Evolutionary conservation across 2,113 vertebrate species (phyloP), one percentile per base, ranked within the genome.

Genomic region (Damaliscus lunatus): DNA sequence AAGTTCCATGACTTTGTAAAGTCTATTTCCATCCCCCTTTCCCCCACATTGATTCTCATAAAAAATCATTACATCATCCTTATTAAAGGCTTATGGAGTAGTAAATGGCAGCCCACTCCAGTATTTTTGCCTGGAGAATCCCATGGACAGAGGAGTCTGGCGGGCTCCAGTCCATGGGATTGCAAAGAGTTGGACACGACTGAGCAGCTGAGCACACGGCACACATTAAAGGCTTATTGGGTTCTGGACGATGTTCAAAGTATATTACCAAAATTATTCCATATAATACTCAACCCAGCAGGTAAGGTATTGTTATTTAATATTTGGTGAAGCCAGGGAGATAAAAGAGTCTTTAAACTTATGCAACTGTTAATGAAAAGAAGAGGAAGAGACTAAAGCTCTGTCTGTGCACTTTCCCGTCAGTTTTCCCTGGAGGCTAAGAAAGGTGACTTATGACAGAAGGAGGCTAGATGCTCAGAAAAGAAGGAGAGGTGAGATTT

Each of bases 291-390:
- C n/a, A 81, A 67, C 33, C 52, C 52, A 88, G 10, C 48, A 81
- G 29, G 19, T 94, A 94, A 40, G 50, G 1, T 84, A 92, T 96
- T 94, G 80, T 83, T 95, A 57, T 55, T 93, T 97, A 94, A 48
- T 90, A 91, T 50, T 84, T 85, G 94, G 36, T 78, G n/a, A 83
- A 80, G 10, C 23, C n/a, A 71, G 36, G 81, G 62, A 81, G 16
- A 90, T 84, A 55, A 71, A 92, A 97, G 27, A 64, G 10, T 90
- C 96, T 90, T 81, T 67, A 77, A 90, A 92, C 19, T 91, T 53
- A 67, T 2, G 21, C n/a, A 80, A 53, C 40, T 93, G 43, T 55
- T 90, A 94, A 86, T 29, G 13, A 2, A 91, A 90, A 84, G 15
- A 87, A 29, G 81, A 92, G 4, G 33, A 11, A 31, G 3, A 88